Conservation (phyloP, 23 tunicate genomes). For the Ascidia mentula region DNA sequence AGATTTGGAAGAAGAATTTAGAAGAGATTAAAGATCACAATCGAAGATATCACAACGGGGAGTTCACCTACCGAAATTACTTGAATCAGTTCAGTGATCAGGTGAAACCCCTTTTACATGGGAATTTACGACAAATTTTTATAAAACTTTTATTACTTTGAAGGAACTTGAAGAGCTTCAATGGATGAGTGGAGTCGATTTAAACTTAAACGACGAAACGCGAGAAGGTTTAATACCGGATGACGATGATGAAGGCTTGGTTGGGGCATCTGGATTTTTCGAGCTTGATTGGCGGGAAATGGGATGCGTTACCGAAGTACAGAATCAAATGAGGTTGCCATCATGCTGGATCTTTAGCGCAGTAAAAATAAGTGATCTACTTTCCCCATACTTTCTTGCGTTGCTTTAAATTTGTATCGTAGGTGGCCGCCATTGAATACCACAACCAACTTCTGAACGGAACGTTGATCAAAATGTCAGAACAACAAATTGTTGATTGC, state of each 20-base stretch:
- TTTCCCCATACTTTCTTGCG: too few species aligned
- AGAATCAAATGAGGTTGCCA: not conserved
- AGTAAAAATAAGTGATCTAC: conserved; percentile 4
- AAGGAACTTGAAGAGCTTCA: too few species aligned
- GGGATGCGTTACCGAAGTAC: not conserved
- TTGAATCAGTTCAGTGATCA: not conserved
- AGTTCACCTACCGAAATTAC: not conserved
- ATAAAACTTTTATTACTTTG: too few species aligned
- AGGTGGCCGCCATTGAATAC: not conserved
- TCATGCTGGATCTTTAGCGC: not conserved
- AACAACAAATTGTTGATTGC: not conserved
- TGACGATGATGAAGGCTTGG: too few species aligned
- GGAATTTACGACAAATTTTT: too few species aligned
- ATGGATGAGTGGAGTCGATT: too few species aligned
- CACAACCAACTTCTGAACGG: not conserved
- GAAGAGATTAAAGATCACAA: not conserved
- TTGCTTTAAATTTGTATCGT: too few species aligned
- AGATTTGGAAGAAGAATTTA: not conserved
- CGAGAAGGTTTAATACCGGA: not conserved
- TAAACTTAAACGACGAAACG: too few species aligned
- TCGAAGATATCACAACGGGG: not conserved
- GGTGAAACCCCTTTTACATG: too few species aligned
- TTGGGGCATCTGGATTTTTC: too few species aligned
- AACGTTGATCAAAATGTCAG: not conserved
- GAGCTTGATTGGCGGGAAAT: not conserved